Base-by-base conservation (phyloP, 2,113 vertebrate genomes). In the Sus scrofa region DNA sequence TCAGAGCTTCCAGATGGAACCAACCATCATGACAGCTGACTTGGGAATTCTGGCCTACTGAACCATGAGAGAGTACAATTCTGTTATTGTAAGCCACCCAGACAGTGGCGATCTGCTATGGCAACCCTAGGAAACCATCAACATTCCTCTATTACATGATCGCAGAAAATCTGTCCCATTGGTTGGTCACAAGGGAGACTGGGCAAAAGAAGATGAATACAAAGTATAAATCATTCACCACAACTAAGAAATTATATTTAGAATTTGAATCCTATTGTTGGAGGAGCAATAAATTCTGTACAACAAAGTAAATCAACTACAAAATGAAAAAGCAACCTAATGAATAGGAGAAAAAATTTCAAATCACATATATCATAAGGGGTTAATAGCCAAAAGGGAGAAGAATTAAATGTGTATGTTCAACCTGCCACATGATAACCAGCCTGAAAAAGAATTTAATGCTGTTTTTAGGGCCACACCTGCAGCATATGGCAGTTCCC, bases 331-430 rank as follows among this genome's bases (percentile, higher is more conserved):
- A 34, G 58, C 15, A 30, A 37, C 26, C 34, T 54, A 77, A 14
- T 37, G 22, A 81, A 24, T 37, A 3, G 79, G 24, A 82, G 37
- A 82, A 82, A 27, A 30, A 20, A 12, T 39, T 82, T 58, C 15
- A 82, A 39, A 39, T 62, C 16, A 39, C 39, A 39, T 30, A 62
- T 44, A 62, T 44, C 5, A 44, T 44, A 37, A 82, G 34, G 10
- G 9, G 58, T 44, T 62, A 82, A 62, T 82, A 62, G 18, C 24
- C 34, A 44, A 44, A 60, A 60, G 15, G 24, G 68, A 83, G 39
- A 95, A 30, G 26, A 78, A 22, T 37, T 73, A 73, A 37, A n/a
- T 89, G 39, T 77, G n/a, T 89, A 3, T 78, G 44, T 95, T 89
- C 3, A 34, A 50, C 88, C 22, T 91, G 34, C 24, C 56, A 77